Evolutionary conservation across 1,140 invertebrate genomes (phyloP).

Genomic region (Cotesia glomerata): DNA sequence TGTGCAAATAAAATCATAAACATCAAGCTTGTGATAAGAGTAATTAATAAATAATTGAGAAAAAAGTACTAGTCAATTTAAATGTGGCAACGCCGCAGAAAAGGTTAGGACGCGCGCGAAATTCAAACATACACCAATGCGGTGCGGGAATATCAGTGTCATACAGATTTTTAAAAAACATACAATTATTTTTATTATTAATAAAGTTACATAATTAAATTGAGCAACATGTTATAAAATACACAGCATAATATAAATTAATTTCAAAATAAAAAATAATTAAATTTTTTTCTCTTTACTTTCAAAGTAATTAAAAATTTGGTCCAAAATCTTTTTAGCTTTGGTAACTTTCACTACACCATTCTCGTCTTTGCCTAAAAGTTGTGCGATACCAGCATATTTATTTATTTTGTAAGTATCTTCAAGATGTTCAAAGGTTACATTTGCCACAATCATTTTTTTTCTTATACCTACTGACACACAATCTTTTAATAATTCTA

Average conservation of each 20-base stretch:
- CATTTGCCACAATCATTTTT: slow-evolving; percentile 23
- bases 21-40: background rate
- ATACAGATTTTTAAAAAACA: slow-evolving; percentile 2
- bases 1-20: background rate
- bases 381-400: slow-evolving; percentile 4
- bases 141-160: background rate
- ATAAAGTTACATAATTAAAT: background rate
- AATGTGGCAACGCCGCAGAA: no score
- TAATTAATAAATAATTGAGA: background rate
- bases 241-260: background rate
- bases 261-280: background rate
- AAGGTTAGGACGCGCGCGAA: no score
- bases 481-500: slow-evolving; percentile 15
- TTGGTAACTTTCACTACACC: slow-evolving; percentile 14
- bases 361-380: slow-evolving; percentile 21
- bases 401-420: slow-evolving; percentile 9
- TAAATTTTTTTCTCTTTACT: slow-evolving; percentile 10
- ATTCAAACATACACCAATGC: background rate
- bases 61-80: background rate
- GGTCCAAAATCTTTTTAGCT: slow-evolving; percentile 15
- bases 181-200: background rate
- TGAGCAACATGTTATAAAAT: background rate
- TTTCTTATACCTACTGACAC: slow-evolving; percentile 13
- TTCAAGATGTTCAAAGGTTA: slow-evolving; percentile 7
- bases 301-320: slow-evolving; percentile 21